Conservation (phyloP, 2,797 vertebrate genomes). For the Halcyon smyrnensis region DNA sequence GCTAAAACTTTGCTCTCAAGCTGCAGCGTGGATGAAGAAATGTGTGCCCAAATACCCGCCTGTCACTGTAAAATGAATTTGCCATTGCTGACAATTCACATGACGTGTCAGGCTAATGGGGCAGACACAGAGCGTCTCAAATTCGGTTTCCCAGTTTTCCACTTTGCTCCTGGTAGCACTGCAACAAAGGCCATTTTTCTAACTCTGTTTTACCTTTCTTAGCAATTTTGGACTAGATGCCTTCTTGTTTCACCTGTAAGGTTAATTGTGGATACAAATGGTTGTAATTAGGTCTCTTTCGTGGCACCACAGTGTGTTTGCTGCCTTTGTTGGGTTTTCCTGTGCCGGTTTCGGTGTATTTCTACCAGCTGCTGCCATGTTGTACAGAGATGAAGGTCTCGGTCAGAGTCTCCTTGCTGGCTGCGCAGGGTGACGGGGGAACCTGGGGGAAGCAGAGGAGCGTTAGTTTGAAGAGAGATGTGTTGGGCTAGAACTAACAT, state of each 20-base stretch:
- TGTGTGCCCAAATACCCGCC: background rate
- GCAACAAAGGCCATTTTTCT: background rate
- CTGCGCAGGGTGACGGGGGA: accelerated
- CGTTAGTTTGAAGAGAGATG: background rate
- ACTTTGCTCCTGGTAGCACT: background rate
- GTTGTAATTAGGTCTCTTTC: background rate
- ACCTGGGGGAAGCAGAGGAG: background rate
- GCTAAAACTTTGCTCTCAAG: background rate
- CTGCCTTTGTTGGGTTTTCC: background rate
- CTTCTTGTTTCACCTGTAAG: background rate
- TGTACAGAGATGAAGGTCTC: background rate
- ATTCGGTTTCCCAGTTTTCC: background rate
- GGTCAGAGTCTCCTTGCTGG: background rate
- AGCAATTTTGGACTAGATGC: background rate
- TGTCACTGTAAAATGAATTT: background rate
- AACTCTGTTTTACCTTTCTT: background rate
- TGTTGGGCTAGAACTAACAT: background rate
- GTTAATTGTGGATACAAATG: background rate
- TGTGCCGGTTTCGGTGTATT: background rate
- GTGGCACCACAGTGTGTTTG: background rate
- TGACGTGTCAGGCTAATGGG: background rate
- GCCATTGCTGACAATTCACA: background rate
- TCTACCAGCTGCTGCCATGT: background rate
- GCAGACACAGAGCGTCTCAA: accelerated
- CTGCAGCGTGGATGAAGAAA: background rate